Conservation (phyloP, 2,888 invertebrate genomes). For the Vanessa cardui region DNA sequence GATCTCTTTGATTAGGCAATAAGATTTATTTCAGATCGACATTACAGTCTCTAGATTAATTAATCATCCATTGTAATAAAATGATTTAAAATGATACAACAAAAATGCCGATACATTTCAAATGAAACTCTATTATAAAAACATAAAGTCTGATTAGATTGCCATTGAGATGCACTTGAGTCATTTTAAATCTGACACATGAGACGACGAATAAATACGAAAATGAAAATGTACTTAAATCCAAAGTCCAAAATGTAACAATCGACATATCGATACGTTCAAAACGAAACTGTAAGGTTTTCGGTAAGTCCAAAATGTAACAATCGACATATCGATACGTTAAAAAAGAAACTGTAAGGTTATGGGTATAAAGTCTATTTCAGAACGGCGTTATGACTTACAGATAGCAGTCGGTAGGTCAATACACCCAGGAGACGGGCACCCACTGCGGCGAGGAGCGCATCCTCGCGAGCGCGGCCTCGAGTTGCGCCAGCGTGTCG, state of each 20-base stretch:
- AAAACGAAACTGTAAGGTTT: not conserved
- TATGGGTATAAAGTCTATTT: constrained; percentile 17
- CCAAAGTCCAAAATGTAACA: too few species aligned
- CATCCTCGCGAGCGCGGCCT: constrained; percentile 94
- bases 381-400: constrained; percentile 23
- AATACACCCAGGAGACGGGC: constrained; percentile 98
- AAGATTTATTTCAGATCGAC: not conserved
- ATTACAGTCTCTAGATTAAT: not conserved
- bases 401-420: constrained; percentile 73
- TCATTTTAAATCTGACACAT: too few species aligned
- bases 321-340: not conserved
- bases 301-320: not conserved
- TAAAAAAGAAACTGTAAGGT: not conserved
- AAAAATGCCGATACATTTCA: not conserved
- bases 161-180: too few species aligned
- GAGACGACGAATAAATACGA: too few species aligned
- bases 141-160: not conserved
- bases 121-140: not conserved
- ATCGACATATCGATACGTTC: not conserved
- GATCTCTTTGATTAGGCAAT: not conserved
- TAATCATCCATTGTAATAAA: not conserved
- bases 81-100: not conserved
- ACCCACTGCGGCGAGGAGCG: constrained; percentile 98
- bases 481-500: constrained; percentile 96
- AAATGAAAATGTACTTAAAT: too few species aligned